Percentiles rank a stretch among this genome's conserved stretches.
phyloP scores from a whole-genome alignment of 1,140 invertebrate genomes.

The Holcopasites calliopsidis region DNA sequence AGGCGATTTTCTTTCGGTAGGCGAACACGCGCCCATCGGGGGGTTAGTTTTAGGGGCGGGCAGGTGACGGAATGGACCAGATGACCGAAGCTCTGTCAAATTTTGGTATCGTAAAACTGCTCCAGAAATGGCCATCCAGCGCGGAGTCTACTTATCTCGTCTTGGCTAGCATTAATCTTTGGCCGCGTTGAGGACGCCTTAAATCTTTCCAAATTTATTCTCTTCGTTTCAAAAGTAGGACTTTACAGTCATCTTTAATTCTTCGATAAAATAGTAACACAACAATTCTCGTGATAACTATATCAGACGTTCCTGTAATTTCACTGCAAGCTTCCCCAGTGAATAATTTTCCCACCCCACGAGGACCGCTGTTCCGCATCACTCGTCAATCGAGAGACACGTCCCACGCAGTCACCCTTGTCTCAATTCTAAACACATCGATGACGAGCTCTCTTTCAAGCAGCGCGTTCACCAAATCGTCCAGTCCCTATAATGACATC shows the following conservation, averaged over 20 bases:
- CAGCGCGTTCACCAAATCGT: slow-evolving; percentile 55
- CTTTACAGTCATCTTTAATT: too few species aligned
- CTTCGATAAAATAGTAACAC: too few species aligned
- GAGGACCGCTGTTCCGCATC: neutral
- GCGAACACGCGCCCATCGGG: slow-evolving; percentile 60
- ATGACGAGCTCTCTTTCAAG: slow-evolving; percentile 7
- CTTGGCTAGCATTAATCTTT: neutral
- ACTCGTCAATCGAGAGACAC: slow-evolving; percentile 44
- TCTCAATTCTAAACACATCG: slow-evolving; percentile 23
- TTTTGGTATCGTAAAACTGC: slow-evolving; percentile 34
- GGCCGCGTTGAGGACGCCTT: neutral
- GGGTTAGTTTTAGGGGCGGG: slow-evolving; percentile 61
- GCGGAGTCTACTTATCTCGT: slow-evolving; percentile 6
- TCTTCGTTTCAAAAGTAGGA: neutral
- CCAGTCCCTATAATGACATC: slow-evolving; percentile 64
- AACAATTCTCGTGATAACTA: too few species aligned
- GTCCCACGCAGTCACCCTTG: neutral
- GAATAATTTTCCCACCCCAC: neutral
- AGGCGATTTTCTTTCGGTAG: slow-evolving; percentile 54
- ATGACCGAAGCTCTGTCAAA: slow-evolving; percentile 66
- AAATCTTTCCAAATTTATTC: neutral
- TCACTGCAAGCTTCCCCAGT: too few species aligned
- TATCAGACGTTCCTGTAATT: too few species aligned
- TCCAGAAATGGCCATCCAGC: neutral
- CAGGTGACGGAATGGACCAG: slow-evolving; percentile 71